Conservation (phyloP, 2,797 vertebrate genomes). For the Ambastaia sidthimunki region DNA sequence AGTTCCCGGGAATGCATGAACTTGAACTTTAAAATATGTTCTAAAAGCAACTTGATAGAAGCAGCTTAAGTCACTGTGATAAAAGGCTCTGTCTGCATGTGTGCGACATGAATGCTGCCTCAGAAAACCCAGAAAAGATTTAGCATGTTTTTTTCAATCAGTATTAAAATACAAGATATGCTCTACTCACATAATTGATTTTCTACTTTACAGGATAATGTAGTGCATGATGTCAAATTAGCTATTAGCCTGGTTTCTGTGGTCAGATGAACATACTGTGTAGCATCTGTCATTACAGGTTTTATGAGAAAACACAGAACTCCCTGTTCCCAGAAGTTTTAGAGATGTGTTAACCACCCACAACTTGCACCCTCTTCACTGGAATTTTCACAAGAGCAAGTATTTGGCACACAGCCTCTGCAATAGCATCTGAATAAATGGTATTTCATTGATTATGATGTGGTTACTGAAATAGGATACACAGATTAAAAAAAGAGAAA, state of each 20-base stretch:
- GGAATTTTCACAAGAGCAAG: background rate
- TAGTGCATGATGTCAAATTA: background rate
- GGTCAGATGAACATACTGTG: background rate
- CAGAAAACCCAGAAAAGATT: background rate
- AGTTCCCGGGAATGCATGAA: background rate
- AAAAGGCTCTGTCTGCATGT: background rate
- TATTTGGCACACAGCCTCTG: background rate
- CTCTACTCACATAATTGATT: background rate
- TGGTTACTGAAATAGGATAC: background rate
- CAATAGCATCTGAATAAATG: background rate
- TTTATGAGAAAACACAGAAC: constrained; percentile 12
- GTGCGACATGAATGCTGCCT: background rate
- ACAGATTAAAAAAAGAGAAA: too few relatives aligned
- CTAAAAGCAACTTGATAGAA: background rate
- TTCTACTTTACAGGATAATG: background rate
- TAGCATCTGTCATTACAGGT: constrained; percentile 23
- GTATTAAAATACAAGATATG: background rate
- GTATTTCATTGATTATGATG: background rate
- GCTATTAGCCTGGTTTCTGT: constrained; percentile 1
- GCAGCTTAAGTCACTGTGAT: background rate
- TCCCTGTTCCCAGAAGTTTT: constrained; percentile 19
- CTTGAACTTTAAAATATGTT: too few relatives aligned
- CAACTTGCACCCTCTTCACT: background rate
- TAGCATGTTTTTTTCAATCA: background rate
- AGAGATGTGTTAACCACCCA: constrained; percentile 20